Conservation (phyloP, 2,797 vertebrate genomes). For the Cottoperca gobio region DNA sequence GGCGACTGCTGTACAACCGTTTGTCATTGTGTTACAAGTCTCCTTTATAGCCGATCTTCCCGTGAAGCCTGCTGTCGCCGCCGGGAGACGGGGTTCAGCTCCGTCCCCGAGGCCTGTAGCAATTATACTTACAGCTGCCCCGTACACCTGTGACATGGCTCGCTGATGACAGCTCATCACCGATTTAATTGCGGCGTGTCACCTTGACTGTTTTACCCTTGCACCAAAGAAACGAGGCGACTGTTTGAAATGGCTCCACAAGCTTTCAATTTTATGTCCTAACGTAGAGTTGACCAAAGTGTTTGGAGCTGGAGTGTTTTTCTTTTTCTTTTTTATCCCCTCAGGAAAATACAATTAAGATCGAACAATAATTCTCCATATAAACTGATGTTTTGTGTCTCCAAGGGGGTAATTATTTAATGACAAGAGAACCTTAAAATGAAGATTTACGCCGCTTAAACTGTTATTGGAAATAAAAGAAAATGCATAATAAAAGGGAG, state of each 20-base stretch:
- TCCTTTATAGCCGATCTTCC: slow-evolving; percentile 46
- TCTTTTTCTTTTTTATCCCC: not conserved
- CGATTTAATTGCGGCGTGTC: slow-evolving; percentile 72
- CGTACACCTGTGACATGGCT: slow-evolving; percentile 55
- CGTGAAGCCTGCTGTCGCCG: slow-evolving; percentile 40
- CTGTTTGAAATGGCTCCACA: slow-evolving; percentile 13
- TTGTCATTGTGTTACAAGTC: slow-evolving; percentile 64
- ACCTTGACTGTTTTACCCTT: slow-evolving; percentile 61
- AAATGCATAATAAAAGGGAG: not conserved
- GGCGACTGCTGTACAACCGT: slow-evolving; percentile 60
- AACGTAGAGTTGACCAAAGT: not conserved
- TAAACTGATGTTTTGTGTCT: not conserved
- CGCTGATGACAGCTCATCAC: slow-evolving; percentile 55
- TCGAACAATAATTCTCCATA: not conserved
- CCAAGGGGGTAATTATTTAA: not conserved
- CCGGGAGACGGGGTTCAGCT: slow-evolving; percentile 41
- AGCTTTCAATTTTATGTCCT: slow-evolving; percentile 14
- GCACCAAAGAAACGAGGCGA: not conserved
- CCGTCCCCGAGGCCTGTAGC: slow-evolving; percentile 53
- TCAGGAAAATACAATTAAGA: not conserved
- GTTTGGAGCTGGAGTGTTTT: not conserved
- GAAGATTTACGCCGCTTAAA: not conserved
- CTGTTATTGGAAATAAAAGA: not conserved
- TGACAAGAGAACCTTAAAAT: not conserved
- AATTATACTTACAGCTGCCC: slow-evolving; percentile 68